phyloP scores from a whole-genome alignment of 2,797 vertebrate species.

The Sebastes ruberrimus region DNA sequence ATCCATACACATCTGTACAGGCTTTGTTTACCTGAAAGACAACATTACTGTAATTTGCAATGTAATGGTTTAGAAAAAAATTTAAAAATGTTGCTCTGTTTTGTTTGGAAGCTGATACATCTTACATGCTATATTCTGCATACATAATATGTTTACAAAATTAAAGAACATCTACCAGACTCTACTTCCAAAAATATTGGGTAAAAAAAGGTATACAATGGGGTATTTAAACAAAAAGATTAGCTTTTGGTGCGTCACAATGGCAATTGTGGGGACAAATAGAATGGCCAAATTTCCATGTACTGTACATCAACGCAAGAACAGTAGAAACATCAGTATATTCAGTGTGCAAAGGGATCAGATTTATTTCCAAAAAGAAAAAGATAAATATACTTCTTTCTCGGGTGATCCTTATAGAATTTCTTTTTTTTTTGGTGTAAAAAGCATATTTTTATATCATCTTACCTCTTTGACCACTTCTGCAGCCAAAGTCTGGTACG shows the following conservation, averaged over 20 bases:
- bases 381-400: too few species aligned
- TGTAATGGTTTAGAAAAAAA: neutral
- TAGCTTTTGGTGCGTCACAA: neutral
- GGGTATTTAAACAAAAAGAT: neutral
- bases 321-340: neutral
- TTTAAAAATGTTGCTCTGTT: neutral
- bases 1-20: neutral
- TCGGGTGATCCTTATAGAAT: neutral
- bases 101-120: neutral
- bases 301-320: neutral
- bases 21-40: constrained; percentile 51
- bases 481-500: constrained; percentile 15
- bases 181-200: neutral
- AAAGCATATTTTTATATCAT: neutral
- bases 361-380: too few species aligned
- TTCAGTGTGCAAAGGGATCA: neutral
- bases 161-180: neutral
- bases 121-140: neutral
- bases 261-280: neutral
- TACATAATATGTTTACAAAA: neutral
- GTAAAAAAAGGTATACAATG: too few species aligned
- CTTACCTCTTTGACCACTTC: constrained; percentile 42
- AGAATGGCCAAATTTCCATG: too few species aligned
- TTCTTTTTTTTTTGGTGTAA: neutral
- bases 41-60: neutral